A percentile compares a stretch with the other conserved stretches of the same genome.
Conservation (phyloP, 2,888 invertebrate species). For the Mesochorus sp. region DNA sequence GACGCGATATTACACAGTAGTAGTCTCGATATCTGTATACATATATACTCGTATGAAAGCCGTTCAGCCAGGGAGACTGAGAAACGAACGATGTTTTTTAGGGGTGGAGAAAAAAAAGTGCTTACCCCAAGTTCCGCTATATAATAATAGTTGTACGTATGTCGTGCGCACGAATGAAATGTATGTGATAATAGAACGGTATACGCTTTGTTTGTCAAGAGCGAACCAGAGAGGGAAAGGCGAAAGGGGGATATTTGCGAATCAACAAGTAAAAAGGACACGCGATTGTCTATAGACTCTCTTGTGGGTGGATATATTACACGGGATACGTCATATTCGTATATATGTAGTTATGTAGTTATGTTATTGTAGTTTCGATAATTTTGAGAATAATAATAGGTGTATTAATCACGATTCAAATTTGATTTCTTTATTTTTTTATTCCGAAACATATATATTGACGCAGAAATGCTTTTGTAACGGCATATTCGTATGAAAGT, state of each 20-base stretch:
- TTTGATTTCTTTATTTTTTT: no score
- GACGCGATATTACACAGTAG: constrained; percentile 54
- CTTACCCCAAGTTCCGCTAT: constrained; percentile 26
- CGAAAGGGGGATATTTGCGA: constrained; percentile 31
- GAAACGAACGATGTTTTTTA: constrained; percentile 41
- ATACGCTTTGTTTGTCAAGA: constrained; percentile 48
- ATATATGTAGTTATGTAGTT: no score
- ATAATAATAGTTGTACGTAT: constrained; percentile 49
- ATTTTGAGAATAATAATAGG: no score
- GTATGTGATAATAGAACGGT: constrained; percentile 56
- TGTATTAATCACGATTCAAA: no score
- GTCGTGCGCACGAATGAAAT: constrained; percentile 49
- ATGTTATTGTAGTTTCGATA: background rate
- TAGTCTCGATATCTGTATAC: constrained; percentile 10
- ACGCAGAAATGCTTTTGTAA: no score
- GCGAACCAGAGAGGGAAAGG: constrained; percentile 1
- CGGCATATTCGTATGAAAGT: no score
- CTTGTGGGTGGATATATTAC: constrained; percentile 18
- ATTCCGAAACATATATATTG: no score
- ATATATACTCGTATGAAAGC: background rate
- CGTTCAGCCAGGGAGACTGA: background rate
- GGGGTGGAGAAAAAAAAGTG: constrained; percentile 55
- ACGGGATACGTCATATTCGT: constrained; percentile 13
- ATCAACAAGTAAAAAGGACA: constrained; percentile 65
- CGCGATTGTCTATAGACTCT: constrained; percentile 35